Evolutionary conservation across 2,888 invertebrate genomes (phyloP), one percentile per base, ranked within the genome.

Genomic region (Omphaloscelis lunosa): DNA sequence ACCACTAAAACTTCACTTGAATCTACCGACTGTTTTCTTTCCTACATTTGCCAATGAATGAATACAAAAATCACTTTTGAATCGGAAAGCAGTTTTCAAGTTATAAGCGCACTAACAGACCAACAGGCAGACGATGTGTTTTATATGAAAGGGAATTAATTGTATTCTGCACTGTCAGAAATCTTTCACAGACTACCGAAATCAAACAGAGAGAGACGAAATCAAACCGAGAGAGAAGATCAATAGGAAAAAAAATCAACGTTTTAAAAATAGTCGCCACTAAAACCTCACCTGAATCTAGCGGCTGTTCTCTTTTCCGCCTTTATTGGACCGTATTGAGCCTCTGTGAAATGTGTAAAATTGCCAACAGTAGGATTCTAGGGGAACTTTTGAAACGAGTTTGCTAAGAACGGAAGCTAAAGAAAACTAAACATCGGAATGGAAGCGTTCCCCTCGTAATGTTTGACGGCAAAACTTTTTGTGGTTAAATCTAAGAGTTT

Each of bases 331-430:
- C 91, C 89, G 92, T 92, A 93, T 92, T 92, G 93, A 93, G 91
- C 91, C 92, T 89, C 91, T 84, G 92, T 93, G 91, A 93, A 93
- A 93, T 93, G 93, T 94, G 93, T 93, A 91, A 92, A 92, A 94
- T 92, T 93, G 92, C 92, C 90, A 93, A 93, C 93, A 93, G 92
- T 91, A 88, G 91, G 90, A 92, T 92, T 91, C 91, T 88, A 89
- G 91, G 79, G 77, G 89, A 93, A 93, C 89, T 92, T 92, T 89
- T 87, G 89, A 91, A 93, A 93, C 91, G 90, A 93, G 92, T 92
- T 89, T 88, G 80, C 89, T 88, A 87, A 89, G 90, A 92, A 89
- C 82, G 86, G 82, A 84, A 84, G 87, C 87, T 87, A 90, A 90
- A 91, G 90, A 87, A 90, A 92, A 92, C 92, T 90, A 90, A 91